phyloP scores from a whole-genome alignment of 2,113 vertebrate species.

The Sigmodon hispidus region DNA sequence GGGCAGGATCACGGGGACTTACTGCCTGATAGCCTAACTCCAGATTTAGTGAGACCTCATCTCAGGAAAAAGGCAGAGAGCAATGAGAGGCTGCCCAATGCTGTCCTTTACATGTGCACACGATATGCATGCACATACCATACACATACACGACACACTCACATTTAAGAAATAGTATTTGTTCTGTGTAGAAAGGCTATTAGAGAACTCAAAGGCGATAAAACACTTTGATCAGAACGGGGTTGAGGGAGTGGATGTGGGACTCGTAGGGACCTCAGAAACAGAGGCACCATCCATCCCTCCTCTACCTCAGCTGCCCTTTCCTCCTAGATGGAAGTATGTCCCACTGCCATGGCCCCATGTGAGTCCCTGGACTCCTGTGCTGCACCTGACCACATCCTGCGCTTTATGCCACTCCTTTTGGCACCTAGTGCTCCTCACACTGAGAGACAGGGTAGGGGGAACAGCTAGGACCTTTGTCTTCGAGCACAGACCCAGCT shows the following conservation, averaged over 20 bases:
- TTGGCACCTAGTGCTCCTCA: background rate
- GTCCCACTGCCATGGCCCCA: background rate
- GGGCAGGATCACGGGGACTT: background rate
- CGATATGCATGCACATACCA: background rate
- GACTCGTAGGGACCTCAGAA: background rate
- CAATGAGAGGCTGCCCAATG: background rate
- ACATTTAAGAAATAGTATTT: background rate
- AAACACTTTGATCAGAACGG: background rate
- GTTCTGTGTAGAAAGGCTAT: background rate
- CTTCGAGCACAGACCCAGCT: background rate
- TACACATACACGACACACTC: background rate
- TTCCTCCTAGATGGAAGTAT: background rate
- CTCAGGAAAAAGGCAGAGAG: background rate
- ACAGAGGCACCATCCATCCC: too few relatives aligned
- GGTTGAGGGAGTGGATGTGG: too few relatives aligned
- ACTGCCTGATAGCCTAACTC: background rate
- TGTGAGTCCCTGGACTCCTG: accelerated
- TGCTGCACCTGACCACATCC: background rate
- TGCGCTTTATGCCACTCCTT: accelerated
- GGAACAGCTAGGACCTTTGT: accelerated
- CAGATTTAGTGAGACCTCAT: background rate
- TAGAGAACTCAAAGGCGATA: background rate
- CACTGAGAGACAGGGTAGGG: background rate
- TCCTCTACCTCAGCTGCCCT: background rate
- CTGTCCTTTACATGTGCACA: background rate